Base-by-base conservation (phyloP, 2,888 invertebrate genomes). In the Gandaritis pyraliata region DNA sequence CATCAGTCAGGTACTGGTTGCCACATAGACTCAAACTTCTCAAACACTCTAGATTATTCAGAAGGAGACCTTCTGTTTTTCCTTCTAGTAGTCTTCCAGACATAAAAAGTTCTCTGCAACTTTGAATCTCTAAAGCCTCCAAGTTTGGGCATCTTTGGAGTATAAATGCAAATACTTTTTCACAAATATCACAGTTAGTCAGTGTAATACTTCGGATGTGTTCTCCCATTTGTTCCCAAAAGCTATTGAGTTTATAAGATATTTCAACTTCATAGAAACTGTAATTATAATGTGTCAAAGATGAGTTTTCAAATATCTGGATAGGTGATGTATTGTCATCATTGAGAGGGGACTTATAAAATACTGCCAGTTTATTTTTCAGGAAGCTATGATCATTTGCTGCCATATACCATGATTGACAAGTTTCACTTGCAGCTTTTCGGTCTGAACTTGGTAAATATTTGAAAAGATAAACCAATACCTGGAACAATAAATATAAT, bases 1-100 rank as follows among this genome's bases (percentile, higher is more conserved):
- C 94, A 91, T 96, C 96, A 1, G 96, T 95, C 39, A 96, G 86
- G 80, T 96, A 96, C 67, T 95, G 93, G 76, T 96, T 95, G 41
- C 94, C 93, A 16, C 94, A 93, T 58, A 96, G 81, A 58, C 94
- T 94, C 23, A 96, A 83, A 55, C 88, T 87, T 64, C 88, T 93
- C 11, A 96, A 84, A 65, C 93, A 92, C 60, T 90, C 85, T 16
- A 94, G 86, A 52, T 86, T 90, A 38, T 87, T 78, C 12, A 87
- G 79, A 49, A 87, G 74, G 41, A 93, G 83, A 1, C 93, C 88
- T 69, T 95, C 94, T 11, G 92, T 86, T 51, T 93, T 87, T 33
- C 93, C 93, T 72, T 95, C 95, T 43, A 96, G 78, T 43, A 96
- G 86, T 12, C 94, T 92, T 1, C 96, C 96, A 1, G 95, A 94